Percentiles rank a stretch among this genome's conserved stretches.
These are phyloP conservation scores for Xylocopa sonorina DNA, from an alignment of 1,140 invertebrate species.

Conservation along the genomic window DNA sequence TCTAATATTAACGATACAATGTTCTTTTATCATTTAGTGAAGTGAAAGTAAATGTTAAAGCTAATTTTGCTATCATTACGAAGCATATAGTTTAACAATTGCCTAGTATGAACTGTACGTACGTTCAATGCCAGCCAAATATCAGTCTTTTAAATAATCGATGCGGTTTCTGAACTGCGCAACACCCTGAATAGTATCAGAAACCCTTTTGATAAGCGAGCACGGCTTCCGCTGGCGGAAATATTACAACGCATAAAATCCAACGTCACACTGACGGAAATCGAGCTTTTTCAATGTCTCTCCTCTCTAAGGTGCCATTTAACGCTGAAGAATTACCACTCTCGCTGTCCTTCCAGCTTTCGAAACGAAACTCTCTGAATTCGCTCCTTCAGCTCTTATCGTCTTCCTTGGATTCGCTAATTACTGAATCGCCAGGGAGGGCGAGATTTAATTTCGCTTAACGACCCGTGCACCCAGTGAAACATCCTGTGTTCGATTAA, in stretches of 20 bases:
- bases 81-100: background rate
- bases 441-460: conserved; percentile 31
- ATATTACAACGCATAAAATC: conserved; percentile 16
- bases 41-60: too few species aligned
- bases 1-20: too few species aligned
- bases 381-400: background rate
- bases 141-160: background rate
- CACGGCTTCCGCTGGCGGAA: background rate
- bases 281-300: too few species aligned
- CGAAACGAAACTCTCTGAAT: background rate
- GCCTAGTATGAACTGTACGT: background rate
- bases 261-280: background rate
- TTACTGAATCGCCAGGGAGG: background rate
- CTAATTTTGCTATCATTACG: background rate
- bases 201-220: background rate
- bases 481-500: conserved; percentile 28
- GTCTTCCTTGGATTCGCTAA: conserved; percentile 16
- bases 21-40: too few species aligned
- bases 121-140: background rate
- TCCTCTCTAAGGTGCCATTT: background rate
- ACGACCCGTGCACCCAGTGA: conserved; percentile 9
- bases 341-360: background rate
- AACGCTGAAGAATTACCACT: conserved; percentile 5
- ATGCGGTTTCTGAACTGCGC: too few species aligned
- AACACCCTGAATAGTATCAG: background rate